A percentile compares a stretch with the other conserved stretches of the same genome.
These are phyloP conservation scores for Marcusenius ussheri DNA, from an alignment of 2,113 vertebrate species.

Conservation along the genomic window DNA sequence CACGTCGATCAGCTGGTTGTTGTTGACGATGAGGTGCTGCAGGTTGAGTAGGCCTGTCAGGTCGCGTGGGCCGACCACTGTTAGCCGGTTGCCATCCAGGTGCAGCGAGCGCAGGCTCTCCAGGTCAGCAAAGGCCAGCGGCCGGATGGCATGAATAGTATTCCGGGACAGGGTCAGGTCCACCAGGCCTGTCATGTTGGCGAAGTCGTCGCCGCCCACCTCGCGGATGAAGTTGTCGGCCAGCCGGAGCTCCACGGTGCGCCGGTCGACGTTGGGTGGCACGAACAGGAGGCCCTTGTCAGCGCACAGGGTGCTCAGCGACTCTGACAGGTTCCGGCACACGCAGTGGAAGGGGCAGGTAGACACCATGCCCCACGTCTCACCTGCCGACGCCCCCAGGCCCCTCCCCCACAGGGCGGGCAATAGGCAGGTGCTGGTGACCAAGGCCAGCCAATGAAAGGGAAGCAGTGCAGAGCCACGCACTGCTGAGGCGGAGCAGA, in stretches of 20 bases:
- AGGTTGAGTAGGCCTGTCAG: slow-evolving; percentile 74
- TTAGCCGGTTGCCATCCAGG: slow-evolving; percentile 79
- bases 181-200: slow-evolving; percentile 82
- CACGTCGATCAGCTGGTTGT: slow-evolving; percentile 78
- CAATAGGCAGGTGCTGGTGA: slow-evolving; percentile 59
- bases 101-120: slow-evolving; percentile 81
- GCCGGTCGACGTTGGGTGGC: slow-evolving; percentile 77
- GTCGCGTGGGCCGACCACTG: slow-evolving; percentile 63
- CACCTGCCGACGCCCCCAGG: slow-evolving; percentile 59
- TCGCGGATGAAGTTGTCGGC: slow-evolving; percentile 85
- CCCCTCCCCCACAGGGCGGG: slow-evolving; percentile 45
- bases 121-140: slow-evolving; percentile 76
- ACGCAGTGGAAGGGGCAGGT: slow-evolving; percentile 81
- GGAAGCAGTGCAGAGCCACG: slow-evolving; percentile 35
- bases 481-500: slow-evolving; percentile 25
- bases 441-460: slow-evolving; percentile 55
- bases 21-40: slow-evolving; percentile 81
- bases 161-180: slow-evolving; percentile 86
- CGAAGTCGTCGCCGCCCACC: slow-evolving; percentile 72
- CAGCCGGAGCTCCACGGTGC: slow-evolving; percentile 81
- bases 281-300: slow-evolving; percentile 85
- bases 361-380: slow-evolving; percentile 68
- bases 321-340: slow-evolving; percentile 83
- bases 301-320: slow-evolving; percentile 82
- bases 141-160: slow-evolving; percentile 72